Conservation (phyloP, 2,113 vertebrate species). For the Lophochroa leadbeateri region DNA sequence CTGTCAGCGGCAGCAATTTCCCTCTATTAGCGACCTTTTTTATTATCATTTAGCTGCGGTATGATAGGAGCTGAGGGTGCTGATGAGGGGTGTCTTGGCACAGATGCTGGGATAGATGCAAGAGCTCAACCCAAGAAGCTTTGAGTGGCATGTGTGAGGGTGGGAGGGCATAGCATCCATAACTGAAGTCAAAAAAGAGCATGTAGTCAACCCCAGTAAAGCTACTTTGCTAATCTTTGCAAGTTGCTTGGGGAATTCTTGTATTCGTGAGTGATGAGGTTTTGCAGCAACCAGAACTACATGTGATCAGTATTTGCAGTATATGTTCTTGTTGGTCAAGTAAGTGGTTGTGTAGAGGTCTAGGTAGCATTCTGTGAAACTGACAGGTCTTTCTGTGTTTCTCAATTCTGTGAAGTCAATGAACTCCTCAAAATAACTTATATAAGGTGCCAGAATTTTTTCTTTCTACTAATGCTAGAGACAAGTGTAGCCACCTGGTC, state of each 20-base stretch:
- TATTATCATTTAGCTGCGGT: accelerated
- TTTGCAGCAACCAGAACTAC: neutral
- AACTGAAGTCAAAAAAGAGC: neutral
- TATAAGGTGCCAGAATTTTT: neutral
- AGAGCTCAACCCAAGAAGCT: neutral
- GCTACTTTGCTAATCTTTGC: neutral
- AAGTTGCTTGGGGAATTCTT: neutral
- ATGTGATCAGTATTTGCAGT: neutral
- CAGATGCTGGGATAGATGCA: neutral
- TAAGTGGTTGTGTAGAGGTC: neutral
- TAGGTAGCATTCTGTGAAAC: neutral
- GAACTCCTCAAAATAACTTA: neutral
- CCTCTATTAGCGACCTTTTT: accelerated
- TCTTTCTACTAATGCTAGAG: neutral
- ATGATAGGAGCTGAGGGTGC: neutral
- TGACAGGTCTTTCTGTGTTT: neutral
- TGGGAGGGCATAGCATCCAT: neutral
- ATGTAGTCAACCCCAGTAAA: accelerated
- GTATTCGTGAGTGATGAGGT: too few relatives aligned
- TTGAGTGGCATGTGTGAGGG: neutral
- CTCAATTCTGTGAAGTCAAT: neutral
- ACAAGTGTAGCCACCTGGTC: neutral
- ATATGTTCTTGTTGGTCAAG: neutral
- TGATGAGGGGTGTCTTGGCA: neutral
- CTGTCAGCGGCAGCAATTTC: neutral